These are phyloP conservation scores for Hippocampus zosterae DNA, from an alignment of 2,113 vertebrate species.

Conservation along the genomic window DNA sequence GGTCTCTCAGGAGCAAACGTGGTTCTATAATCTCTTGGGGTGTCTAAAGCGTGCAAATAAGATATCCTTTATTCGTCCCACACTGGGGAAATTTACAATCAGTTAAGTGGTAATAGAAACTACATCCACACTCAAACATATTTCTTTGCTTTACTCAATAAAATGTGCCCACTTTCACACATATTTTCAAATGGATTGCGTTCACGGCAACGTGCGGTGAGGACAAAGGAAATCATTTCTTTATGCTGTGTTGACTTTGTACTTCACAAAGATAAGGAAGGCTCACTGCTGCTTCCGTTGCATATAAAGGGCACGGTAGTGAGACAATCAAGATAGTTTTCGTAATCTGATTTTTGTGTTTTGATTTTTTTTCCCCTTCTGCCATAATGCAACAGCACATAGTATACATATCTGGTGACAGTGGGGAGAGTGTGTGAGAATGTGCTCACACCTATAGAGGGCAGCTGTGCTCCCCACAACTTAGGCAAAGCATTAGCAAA, in stretches of 20 bases:
- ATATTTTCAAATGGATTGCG: conserved; percentile 28
- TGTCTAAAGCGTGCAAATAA: conserved; percentile 29
- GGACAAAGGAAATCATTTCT: conserved; percentile 31
- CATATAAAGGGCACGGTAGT: neutral
- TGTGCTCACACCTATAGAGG: conserved; percentile 61
- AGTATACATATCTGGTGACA: conserved; percentile 1
- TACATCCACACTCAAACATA: neutral
- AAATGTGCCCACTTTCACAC: conserved; percentile 29
- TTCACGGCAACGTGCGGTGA: conserved; percentile 20
- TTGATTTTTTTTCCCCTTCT: conserved; percentile 4
- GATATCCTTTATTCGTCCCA: too few species aligned
- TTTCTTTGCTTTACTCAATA: conserved; percentile 2
- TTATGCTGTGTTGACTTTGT: conserved; percentile 40
- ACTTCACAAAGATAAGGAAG: neutral
- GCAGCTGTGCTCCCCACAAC: conserved; percentile 64
- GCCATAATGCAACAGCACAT: conserved; percentile 19
- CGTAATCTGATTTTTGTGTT: conserved; percentile 15
- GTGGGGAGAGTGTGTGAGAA: conserved; percentile 15
- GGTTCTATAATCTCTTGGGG: conserved; percentile 20
- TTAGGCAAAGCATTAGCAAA: conserved; percentile 9
- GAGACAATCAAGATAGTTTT: conserved; percentile 27
- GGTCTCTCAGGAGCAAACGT: conserved; percentile 21
- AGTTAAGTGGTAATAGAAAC: conserved; percentile 6
- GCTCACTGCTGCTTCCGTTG: neutral
- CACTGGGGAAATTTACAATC: too few species aligned